These are phyloP conservation scores for Elysia crispata DNA, from an alignment of 2,888 invertebrate species.

Conservation along the genomic window DNA sequence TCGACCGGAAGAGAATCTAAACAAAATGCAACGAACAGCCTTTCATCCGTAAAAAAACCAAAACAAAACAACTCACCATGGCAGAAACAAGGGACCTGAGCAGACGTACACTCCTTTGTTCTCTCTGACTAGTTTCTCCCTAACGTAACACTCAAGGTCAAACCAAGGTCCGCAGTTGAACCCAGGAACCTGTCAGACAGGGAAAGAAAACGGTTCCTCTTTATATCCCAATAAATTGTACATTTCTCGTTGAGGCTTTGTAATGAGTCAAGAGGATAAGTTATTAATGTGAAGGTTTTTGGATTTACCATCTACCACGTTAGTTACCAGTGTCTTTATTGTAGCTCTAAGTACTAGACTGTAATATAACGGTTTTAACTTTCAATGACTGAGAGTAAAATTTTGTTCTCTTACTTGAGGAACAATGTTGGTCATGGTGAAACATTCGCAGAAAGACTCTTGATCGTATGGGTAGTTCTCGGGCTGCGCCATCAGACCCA, in stretches of 20 bases:
- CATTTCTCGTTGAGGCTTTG: too few species aligned
- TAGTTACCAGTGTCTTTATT: too few species aligned
- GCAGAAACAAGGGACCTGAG: constrained; percentile 46
- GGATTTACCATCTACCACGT: too few species aligned
- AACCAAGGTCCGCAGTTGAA: constrained; percentile 49
- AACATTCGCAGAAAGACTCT: constrained; percentile 44
- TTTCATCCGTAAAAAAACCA: not conserved
- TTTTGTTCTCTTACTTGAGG: constrained; percentile 37
- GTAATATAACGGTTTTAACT: too few species aligned
- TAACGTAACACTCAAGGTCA: constrained; percentile 45
- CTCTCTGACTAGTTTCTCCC: constrained; percentile 38
- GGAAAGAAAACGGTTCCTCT: not conserved
- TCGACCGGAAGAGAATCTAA: too few species aligned
- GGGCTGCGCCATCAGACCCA: constrained; percentile 46
- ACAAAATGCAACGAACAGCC: too few species aligned
- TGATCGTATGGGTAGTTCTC: constrained; percentile 46
- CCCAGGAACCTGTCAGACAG: constrained; percentile 34
- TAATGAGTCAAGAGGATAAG: too few species aligned
- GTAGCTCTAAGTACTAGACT: too few species aligned
- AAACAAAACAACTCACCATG: constrained; percentile 25
- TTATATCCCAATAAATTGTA: too few species aligned
- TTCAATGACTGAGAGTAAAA: too few species aligned
- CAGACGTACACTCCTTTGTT: constrained; percentile 47
- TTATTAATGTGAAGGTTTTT: too few species aligned
- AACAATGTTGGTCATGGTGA: constrained; percentile 47